phyloP scores from a whole-genome alignment of 1,140 invertebrate species.

The Agrilus planipennis region DNA sequence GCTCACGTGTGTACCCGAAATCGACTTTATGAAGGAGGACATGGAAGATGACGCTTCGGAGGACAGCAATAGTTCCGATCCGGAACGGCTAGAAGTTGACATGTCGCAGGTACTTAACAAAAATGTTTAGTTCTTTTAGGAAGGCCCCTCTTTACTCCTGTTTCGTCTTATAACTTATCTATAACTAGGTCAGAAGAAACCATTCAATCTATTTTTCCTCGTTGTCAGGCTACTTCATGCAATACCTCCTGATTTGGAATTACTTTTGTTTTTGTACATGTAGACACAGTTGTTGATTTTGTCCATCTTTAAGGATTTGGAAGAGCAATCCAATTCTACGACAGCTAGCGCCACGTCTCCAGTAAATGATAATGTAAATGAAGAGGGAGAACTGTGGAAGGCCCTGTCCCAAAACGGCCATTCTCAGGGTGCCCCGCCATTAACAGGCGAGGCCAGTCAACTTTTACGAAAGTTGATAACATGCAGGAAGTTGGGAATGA shows the following conservation, averaged over 20 bases:
- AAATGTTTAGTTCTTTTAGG: too few relatives aligned
- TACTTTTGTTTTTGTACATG: too few relatives aligned
- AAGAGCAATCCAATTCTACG: slow-evolving; percentile 30
- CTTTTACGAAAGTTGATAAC: slow-evolving; percentile 58
- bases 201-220: too few relatives aligned
- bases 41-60: slow-evolving; percentile 25
- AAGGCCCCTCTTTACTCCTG: too few relatives aligned
- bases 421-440: slow-evolving; percentile 17
- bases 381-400: slow-evolving; percentile 22
- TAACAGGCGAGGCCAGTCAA: slow-evolving; percentile 53
- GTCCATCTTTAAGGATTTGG: slow-evolving; percentile 22
- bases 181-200: too few relatives aligned
- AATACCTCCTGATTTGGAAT: too few relatives aligned
- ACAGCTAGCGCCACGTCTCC: slow-evolving; percentile 26
- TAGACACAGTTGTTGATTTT: too few relatives aligned
- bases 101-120: slow-evolving; percentile 27
- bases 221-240: too few relatives aligned
- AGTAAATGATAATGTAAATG: slow-evolving; percentile 14
- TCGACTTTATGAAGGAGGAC: slow-evolving; percentile 27
- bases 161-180: too few relatives aligned
- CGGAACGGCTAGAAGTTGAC: slow-evolving; percentile 42
- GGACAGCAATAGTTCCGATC: slow-evolving; percentile 43
- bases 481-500: slow-evolving; percentile 57
- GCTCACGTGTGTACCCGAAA: slow-evolving; percentile 27
- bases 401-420: slow-evolving; percentile 25